A percentile compares a stretch with the other conserved stretches of the same genome.
phyloP scores from a whole-genome alignment of 2,888 invertebrate species.

The Ichneumon xanthorius region DNA sequence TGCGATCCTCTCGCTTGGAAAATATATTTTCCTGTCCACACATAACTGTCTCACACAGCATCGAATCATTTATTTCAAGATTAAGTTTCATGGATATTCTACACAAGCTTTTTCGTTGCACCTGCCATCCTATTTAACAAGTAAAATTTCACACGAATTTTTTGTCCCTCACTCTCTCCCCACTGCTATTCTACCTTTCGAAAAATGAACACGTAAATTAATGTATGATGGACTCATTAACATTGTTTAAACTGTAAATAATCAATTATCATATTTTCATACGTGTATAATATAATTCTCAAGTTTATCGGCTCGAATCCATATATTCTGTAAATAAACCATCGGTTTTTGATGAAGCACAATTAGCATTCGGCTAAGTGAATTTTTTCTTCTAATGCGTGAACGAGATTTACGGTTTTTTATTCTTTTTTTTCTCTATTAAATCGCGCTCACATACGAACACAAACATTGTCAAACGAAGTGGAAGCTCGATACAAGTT shows the following conservation, averaged over 20 bases:
- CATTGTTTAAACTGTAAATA: conserved; percentile 47
- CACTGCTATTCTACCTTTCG: conserved; percentile 15
- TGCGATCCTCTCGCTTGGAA: not conserved
- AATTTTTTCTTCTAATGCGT: not conserved
- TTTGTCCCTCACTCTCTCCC: not conserved
- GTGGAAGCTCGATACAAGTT: conserved; percentile 80
- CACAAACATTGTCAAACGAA: conserved; percentile 63
- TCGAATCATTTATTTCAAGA: conserved; percentile 2
- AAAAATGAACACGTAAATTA: conserved; percentile 34
- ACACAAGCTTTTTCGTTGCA: not conserved
- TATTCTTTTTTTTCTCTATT: conserved; percentile 57
- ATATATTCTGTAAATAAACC: conserved; percentile 38
- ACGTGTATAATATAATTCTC: conserved; percentile 4
- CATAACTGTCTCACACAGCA: not conserved
- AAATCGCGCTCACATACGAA: conserved; percentile 33
- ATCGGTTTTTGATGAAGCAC: conserved; percentile 11
- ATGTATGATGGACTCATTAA: conserved; percentile 43
- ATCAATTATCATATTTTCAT: conserved; percentile 9
- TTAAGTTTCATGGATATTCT: not conserved
- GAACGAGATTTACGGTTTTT: conserved; percentile 29
- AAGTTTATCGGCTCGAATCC: not conserved
- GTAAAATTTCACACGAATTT: conserved; percentile 7
- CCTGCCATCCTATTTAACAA: not conserved
- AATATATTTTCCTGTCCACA: not conserved
- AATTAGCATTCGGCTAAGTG: conserved; percentile 25